A percentile compares a stretch with the other conserved stretches of the same genome.
Evolutionary conservation across 1,140 invertebrate species (phyloP).

Genomic region (Asbolus verrucosus): DNA sequence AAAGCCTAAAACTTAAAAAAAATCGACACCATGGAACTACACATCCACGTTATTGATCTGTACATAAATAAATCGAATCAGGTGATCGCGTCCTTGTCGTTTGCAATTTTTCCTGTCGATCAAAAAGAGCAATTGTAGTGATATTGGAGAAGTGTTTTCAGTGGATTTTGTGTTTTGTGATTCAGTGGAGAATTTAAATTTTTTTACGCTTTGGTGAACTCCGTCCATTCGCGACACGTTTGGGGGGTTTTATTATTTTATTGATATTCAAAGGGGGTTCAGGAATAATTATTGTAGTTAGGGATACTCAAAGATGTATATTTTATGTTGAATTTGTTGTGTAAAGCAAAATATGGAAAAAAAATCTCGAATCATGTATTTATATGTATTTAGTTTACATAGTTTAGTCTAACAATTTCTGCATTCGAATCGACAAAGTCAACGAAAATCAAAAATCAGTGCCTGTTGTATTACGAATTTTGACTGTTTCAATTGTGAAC

Average conservation of each 20-base stretch:
- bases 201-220: constrained; percentile 15
- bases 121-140: too few species aligned
- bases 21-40: constrained; percentile 49
- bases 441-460: constrained; percentile 22
- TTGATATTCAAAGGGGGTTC: not conserved
- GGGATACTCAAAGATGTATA: not conserved
- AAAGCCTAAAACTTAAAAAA: constrained; percentile 13
- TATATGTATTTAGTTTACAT: constrained; percentile 5
- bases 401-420: too few species aligned
- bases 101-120: too few species aligned
- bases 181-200: constrained; percentile 9
- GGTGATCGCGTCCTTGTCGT: too few species aligned
- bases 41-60: constrained; percentile 1
- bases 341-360: too few species aligned
- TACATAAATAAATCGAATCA: not conserved
- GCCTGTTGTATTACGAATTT: not conserved
- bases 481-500: constrained; percentile 17
- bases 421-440: too few species aligned
- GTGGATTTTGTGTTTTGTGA: constrained; percentile 24
- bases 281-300: constrained; percentile 6
- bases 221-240: constrained; percentile 4
- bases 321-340: constrained; percentile 3
- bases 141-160: constrained; percentile 16
- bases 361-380: too few species aligned
- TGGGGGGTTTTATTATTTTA: constrained; percentile 9